A percentile compares a stretch with the other conserved stretches of the same genome.
Conservation (phyloP, 2,113 vertebrate species). For the Capreolus pygargus region DNA sequence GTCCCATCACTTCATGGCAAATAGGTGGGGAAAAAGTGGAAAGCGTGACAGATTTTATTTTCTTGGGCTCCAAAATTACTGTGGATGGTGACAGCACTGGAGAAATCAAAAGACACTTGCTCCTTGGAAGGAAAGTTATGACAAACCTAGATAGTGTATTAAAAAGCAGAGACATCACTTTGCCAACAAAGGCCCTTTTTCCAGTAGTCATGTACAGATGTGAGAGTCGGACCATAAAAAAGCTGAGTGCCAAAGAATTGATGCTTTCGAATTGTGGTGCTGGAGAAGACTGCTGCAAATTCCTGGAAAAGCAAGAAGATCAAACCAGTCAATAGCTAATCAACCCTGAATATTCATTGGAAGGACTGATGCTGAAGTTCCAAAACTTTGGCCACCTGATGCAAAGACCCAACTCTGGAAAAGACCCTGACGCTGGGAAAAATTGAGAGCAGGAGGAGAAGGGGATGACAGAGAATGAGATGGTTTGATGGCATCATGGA, state of each 20-base stretch:
- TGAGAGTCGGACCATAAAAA: not conserved
- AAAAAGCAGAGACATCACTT: not conserved
- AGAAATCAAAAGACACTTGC: not conserved
- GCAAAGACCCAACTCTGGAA: not conserved
- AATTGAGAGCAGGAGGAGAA: not conserved
- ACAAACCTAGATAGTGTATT: not conserved
- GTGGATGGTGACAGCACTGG: not conserved
- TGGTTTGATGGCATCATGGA: not conserved
- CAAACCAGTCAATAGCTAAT: not conserved
- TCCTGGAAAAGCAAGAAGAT: not conserved
- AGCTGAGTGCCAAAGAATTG: not conserved
- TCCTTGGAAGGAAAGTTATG: not conserved
- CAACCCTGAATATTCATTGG: not conserved
- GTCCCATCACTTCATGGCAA: not conserved
- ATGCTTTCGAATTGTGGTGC: rapidly evolving
- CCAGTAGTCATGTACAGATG: not conserved
- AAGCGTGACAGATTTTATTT: not conserved
- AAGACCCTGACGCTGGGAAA: not conserved
- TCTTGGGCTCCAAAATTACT: not conserved
- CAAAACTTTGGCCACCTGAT: not conserved
- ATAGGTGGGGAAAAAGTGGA: not conserved
- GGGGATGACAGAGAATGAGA: not conserved
- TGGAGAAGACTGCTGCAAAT: not conserved
- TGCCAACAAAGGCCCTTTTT: not conserved
- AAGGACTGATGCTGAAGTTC: not conserved